Conservation (phyloP, 2,888 invertebrate genomes). For the Ganaspis brasiliensis region DNA sequence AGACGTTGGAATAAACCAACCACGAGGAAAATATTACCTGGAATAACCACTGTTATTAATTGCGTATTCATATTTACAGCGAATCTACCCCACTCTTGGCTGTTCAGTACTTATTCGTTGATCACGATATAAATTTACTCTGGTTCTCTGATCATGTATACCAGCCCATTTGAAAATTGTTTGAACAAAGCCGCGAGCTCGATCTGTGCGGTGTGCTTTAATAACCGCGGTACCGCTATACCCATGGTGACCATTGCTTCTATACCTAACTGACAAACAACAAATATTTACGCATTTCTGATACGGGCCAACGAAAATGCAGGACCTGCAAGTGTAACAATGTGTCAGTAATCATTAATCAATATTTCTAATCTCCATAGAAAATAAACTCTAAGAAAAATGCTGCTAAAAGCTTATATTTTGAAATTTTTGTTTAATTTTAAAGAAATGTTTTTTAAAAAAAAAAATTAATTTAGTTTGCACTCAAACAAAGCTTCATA, state of each 20-base stretch:
- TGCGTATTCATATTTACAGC: slow-evolving; percentile 26
- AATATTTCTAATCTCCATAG: slow-evolving; percentile 61
- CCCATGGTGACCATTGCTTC: slow-evolving; percentile 64
- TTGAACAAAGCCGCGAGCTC: slow-evolving; percentile 65
- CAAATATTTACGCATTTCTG: slow-evolving; percentile 75
- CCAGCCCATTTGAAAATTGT: slow-evolving; percentile 70
- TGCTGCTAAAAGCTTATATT: too few species aligned
- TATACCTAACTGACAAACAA: slow-evolving; percentile 62
- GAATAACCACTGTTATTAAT: slow-evolving; percentile 32
- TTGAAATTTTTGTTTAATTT: too few species aligned
- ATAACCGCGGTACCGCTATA: slow-evolving; percentile 66
- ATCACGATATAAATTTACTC: slow-evolving; percentile 65
- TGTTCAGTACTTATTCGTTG: slow-evolving; percentile 38
- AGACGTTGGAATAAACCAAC: slow-evolving; percentile 14
- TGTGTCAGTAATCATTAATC: slow-evolving; percentile 71
- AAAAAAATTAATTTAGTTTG: too few species aligned
- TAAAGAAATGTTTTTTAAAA: too few species aligned
- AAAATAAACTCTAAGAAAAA: not conserved
- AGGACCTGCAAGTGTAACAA: slow-evolving; percentile 47
- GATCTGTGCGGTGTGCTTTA: slow-evolving; percentile 60
- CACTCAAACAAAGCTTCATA: too few species aligned
- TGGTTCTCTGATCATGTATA: slow-evolving; percentile 52
- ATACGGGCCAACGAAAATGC: slow-evolving; percentile 57
- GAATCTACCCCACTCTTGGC: slow-evolving; percentile 18
- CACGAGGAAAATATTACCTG: slow-evolving; percentile 25